phyloP scores from a whole-genome alignment of 1,140 invertebrate genomes.

The Drosophila repleta region DNA sequence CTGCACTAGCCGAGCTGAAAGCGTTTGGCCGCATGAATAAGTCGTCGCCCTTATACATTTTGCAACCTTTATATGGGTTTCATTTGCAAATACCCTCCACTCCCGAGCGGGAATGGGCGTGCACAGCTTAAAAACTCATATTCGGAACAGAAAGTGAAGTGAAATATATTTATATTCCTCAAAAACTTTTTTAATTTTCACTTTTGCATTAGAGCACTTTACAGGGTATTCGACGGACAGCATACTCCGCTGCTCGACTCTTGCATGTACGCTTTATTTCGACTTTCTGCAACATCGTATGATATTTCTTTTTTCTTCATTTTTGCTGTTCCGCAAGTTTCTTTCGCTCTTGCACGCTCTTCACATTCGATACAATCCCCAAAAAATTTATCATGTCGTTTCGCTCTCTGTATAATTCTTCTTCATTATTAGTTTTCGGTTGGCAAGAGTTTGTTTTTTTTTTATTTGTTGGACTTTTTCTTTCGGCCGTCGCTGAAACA shows the following conservation, averaged over 20 bases:
- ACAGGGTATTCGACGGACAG: constrained; percentile 5
- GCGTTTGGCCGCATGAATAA: constrained; percentile 3
- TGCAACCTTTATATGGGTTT: constrained; percentile 1
- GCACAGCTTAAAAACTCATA: background rate
- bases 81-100: background rate
- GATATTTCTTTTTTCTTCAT: constrained; percentile 64
- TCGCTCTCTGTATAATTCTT: constrained; percentile 17
- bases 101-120: background rate
- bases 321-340: constrained; percentile 62
- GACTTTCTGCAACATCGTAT: constrained; percentile 72
- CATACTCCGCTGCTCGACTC: constrained; percentile 2
- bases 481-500: constrained; percentile 12
- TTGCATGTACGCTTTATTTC: constrained; percentile 40
- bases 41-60: constrained; percentile 30
- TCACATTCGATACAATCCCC: constrained; percentile 39
- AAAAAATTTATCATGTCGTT: constrained; percentile 34
- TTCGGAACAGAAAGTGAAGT: too few relatives aligned
- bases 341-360: constrained; percentile 39
- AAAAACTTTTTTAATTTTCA: background rate
- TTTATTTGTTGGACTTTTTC: background rate
- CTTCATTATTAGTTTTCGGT: constrained; percentile 12
- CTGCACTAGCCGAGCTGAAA: constrained; percentile 14
- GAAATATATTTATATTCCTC: too few relatives aligned
- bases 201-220: background rate
- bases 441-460: constrained; percentile 22